Evolutionary conservation across 1,140 invertebrate genomes (phyloP).

Genomic region (Drosophila oshimai): DNA sequence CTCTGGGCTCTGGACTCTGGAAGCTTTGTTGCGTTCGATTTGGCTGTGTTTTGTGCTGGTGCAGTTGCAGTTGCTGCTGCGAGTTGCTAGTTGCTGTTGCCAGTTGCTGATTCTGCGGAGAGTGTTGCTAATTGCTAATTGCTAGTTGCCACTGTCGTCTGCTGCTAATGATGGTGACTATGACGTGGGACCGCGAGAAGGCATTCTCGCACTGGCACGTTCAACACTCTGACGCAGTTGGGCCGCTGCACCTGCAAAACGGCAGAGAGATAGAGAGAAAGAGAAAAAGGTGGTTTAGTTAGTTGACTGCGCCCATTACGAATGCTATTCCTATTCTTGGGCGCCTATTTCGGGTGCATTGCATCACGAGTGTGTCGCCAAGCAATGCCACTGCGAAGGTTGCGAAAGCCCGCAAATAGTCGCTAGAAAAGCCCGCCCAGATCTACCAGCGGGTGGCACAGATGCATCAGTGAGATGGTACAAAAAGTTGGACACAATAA

Average conservation of each 20-base stretch:
- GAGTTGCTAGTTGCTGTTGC: background rate
- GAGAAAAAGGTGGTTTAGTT: conserved; percentile 11
- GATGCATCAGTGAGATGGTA: background rate
- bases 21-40: conserved; percentile 68
- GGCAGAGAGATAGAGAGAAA: background rate
- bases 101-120: conserved; percentile 5
- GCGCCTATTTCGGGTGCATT: conserved; percentile 42
- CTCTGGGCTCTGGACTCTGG: conserved; percentile 45
- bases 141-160: background rate
- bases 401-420: conserved; percentile 43
- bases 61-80: conserved; percentile 5
- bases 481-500: no score
- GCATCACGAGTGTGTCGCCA: conserved; percentile 48
- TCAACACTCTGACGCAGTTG: conserved; percentile 38
- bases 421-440: conserved; percentile 7
- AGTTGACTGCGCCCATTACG: conserved; percentile 12
- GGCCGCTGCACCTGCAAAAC: conserved; percentile 23
- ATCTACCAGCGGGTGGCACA: background rate
- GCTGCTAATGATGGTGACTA: conserved; percentile 6
- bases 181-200: conserved; percentile 10
- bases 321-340: conserved; percentile 20
- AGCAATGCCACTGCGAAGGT: conserved; percentile 53
- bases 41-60: conserved; percentile 57
- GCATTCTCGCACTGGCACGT: conserved; percentile 28
- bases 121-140: background rate